Base-by-base conservation (phyloP, 2,113 vertebrate genomes). In the Oncorhynchus tshawytscha region DNA sequence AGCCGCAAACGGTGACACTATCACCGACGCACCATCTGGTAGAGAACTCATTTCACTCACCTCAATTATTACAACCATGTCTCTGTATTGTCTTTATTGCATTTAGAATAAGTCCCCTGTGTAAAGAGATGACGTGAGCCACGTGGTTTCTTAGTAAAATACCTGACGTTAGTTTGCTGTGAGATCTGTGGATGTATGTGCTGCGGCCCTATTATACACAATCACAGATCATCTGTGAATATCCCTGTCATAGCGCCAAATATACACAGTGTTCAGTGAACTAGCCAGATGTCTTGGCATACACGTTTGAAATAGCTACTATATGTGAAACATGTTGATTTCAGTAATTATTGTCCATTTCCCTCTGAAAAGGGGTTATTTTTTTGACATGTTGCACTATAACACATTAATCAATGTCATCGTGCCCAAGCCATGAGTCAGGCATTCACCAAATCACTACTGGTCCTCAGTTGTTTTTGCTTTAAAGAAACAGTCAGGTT, bases 1-100 rank as follows among this genome's bases (percentile, higher is more conserved):
- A 54, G 67, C 68, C 62, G 29, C 74, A 70, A 75, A 48, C 69
- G 34, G 60, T 54, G 70, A 4, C 54, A 54, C 73, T 71, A 75
- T 80, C 62, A 80, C 25, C 13, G 15, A 70, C 45, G 15, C 31
- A 60, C 51, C 54, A 71, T 71, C 59, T 67, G 73, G 57, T 70
- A 66, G 60, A 70, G 66, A 1, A 60, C 74, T 68, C 15, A 29
- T 68, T 68, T 68, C n/a, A n/a, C 67, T 68, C 18, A 68, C 67
- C 31, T 68, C 15, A 39, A 68, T 68, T 31, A 68, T 68, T 39
- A 68, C 67, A 45, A 20, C 67, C 20, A 29, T 68, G 29, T 45
- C 18, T 67, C 29, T 31, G 13, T 16, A 31, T 68, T 15, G 29
- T 27, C 31, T 68, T 68, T 45, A 68, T 39, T 68, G 31, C 31